Evolutionary conservation across 2,797 vertebrate species (phyloP), one percentile per base, ranked within the genome.

Genomic region (Tadarida brasiliensis): DNA sequence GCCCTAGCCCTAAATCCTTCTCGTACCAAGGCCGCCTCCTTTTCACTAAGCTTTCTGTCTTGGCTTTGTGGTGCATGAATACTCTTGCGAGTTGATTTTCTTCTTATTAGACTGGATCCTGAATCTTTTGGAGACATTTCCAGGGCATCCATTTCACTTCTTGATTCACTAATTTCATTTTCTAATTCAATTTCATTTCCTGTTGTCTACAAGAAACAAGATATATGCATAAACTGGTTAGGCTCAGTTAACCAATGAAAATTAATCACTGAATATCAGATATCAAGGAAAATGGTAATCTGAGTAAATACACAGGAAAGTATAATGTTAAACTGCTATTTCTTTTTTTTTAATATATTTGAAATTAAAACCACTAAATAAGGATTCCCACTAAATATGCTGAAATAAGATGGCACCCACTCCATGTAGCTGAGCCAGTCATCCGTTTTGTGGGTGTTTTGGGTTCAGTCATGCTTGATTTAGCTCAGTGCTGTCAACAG

Each of bases 11-110:
- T 2, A 3, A 5, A 63, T 35, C 51, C 3, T 28, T 19, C 57
- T 88, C 87, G 2, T 96, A 97, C 97, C 97, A 59, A 28, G 11
- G 16, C 33, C 1, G 16, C 33, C 1, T 49, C 96, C 95, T 98
- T 70, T 19, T 80, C 94, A 78, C 97, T 97, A 26, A 74, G 8
- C 11, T 85, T 96, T 81, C 90, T 44, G 16, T 97, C 96, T 82
- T 96, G 90, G 74, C 17, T 51, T 97, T 87, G 95, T 63, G 96
- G 0, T 20, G 81, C 98, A 94, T 15, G 97, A 20, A 82, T 4
- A 91, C 97, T 99, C 91, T 54, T 96, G 26, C 15, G 90, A 71
- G 97, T 98, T n/a, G 98, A 98, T 85, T 12, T 97, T 88, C 97
- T 98, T 81, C 96, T 98, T 94, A 98, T n/a, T 51, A 97, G 85